Evolutionary conservation across 2,888 invertebrate genomes (phyloP), one percentile per base, ranked within the genome.

Genomic region (Chymomyza fuscimana): DNA sequence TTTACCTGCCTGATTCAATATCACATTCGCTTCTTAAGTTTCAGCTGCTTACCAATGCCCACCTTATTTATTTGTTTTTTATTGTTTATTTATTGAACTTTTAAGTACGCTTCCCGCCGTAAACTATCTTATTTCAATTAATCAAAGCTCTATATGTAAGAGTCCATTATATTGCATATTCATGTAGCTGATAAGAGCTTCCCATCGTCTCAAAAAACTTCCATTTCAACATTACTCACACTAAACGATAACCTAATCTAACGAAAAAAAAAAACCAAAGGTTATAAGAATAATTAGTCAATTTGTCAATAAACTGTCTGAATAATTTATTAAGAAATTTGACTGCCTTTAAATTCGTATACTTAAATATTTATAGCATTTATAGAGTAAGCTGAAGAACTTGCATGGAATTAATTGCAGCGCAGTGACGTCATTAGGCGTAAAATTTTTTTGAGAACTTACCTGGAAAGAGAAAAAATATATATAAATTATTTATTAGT

Each of bases 381-480:
- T 29, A 62, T 52, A 56, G 32, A 5, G n/a, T 61, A 70, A 59
- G 36, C 40, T 60, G 40, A 36, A 36, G 52, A 54, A 54, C 19
- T 62, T 72, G 58, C 66, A 66, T 66, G 16, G 29, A 72, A 72
- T 73, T 66, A 63, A 50, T 5, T 25, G n/a, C 59, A 74, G 80
- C 82, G 82, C 68, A 80, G 86, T 72, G 67, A 65, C 72, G 64
- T 70, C 59, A 72, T 56, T 22, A 63, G 66, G 25, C 19, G 69
- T 9, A 7, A 36, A 36, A 36, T 50, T 65, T 22, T 22, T 36
- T 51, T 66, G 58, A 29, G 50, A 66, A 82, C 82, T 82, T 76
- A 82, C 82, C 82, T 82, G 63, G 63, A 82, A 82, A 73, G 71
- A 82, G 32, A 32, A 61, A 54, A 67, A 56, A 56, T 19, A 69